phyloP scores from a whole-genome alignment of 2,113 vertebrate genomes.

The Cottus gobio region DNA sequence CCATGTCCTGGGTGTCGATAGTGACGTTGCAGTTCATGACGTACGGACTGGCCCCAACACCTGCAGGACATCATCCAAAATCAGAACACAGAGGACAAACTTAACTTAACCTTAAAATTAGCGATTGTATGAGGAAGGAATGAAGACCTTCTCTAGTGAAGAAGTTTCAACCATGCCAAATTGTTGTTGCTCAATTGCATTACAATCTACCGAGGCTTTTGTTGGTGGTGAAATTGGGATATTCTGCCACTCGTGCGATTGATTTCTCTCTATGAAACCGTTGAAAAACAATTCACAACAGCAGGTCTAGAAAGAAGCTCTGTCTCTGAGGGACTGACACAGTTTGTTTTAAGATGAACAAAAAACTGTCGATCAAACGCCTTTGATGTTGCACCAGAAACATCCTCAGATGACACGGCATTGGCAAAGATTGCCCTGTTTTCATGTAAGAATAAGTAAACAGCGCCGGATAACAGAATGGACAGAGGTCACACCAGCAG shows the following conservation, averaged over 20 bases:
- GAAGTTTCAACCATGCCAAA: background rate
- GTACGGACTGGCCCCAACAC: slow-evolving; percentile 77
- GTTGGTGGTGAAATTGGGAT: background rate
- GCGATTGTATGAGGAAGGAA: background rate
- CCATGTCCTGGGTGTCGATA: slow-evolving; percentile 79
- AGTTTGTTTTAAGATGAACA: background rate
- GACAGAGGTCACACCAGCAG: background rate
- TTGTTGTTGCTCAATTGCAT: background rate
- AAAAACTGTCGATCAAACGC: background rate
- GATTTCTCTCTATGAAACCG: background rate
- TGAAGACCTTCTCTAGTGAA: background rate
- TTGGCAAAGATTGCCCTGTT: too few relatives aligned
- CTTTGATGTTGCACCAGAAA: background rate
- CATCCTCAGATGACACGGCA: background rate
- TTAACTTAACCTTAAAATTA: background rate
- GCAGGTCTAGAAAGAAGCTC: background rate
- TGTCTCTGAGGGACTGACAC: background rate
- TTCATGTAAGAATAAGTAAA: background rate
- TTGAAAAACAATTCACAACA: background rate
- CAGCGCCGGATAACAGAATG: background rate
- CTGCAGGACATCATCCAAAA: slow-evolving; percentile 57
- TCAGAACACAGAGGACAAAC: background rate
- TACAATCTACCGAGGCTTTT: background rate
- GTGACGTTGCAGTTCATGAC: slow-evolving; percentile 87
- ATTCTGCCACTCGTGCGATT: background rate